Conservation (phyloP, 2,797 vertebrate species). For the Triplophysa bombifrons region DNA sequence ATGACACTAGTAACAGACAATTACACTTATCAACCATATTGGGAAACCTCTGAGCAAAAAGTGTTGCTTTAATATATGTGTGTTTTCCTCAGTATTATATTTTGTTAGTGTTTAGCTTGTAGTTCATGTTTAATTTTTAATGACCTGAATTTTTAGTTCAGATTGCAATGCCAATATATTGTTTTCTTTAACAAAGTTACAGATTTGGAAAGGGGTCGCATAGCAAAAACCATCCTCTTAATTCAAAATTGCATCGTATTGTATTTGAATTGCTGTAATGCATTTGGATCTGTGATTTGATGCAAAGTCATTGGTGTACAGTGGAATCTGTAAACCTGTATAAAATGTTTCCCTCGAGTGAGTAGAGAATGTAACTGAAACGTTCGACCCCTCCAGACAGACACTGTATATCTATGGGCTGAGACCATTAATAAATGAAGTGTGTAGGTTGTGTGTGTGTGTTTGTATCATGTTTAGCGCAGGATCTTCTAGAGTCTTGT, state of each 20-base stretch:
- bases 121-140: no score
- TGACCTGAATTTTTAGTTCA: no score
- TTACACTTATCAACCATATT: no score
- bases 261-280: background rate
- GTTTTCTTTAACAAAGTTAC: no score
- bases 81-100: no score
- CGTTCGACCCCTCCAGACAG: slow-evolving; percentile 39
- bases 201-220: background rate
- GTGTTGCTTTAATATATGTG: no score
- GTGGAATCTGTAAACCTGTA: slow-evolving; percentile 2
- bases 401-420: slow-evolving; percentile 39
- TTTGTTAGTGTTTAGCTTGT: no score
- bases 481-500: slow-evolving; percentile 1
- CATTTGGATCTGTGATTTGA: slow-evolving; percentile 5
- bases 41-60: no score
- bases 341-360: slow-evolving; percentile 20
- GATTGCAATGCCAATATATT: no score
- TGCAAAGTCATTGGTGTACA: background rate
- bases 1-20: no score
- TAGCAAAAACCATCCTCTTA: background rate
- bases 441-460: slow-evolving; percentile 38
- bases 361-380: slow-evolving; percentile 42
- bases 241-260: background rate
- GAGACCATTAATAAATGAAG: slow-evolving; percentile 54
- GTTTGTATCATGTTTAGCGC: slow-evolving; percentile 40